Conservation (phyloP, 1,140 invertebrate species). For the Caenorhabditis briggsae region DNA sequence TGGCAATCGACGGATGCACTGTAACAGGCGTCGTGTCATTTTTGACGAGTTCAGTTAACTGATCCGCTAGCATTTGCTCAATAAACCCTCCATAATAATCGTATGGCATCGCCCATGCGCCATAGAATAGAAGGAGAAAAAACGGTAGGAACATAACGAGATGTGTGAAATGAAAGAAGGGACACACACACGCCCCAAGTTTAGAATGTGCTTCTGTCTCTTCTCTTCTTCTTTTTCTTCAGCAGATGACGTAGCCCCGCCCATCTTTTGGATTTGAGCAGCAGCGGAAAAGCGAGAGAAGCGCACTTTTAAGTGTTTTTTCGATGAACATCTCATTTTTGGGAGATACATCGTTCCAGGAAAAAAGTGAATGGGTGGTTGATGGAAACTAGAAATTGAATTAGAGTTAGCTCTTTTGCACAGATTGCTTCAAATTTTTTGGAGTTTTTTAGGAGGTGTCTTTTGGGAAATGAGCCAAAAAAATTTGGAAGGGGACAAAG, state of each 20-base stretch:
- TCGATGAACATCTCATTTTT: constrained; percentile 10
- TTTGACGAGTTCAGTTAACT: constrained; percentile 18
- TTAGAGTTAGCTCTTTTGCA: background rate
- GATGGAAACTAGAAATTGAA: background rate
- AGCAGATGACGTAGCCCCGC: constrained; percentile 19
- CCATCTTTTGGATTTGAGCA: constrained; percentile 49
- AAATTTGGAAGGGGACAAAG: no score
- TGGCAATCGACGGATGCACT: constrained; percentile 14
- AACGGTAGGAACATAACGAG: background rate
- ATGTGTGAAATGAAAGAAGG: background rate
- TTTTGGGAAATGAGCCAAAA: no score
- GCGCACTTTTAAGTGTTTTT: constrained; percentile 30
- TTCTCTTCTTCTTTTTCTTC: background rate
- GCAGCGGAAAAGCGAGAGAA: background rate
- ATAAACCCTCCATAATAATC: constrained; percentile 58
- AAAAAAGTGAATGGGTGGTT: background rate
- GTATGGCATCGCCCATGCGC: constrained; percentile 1
- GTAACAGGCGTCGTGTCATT: background rate
- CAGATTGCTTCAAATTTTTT: background rate
- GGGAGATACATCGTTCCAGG: background rate
- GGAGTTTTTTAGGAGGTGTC: no score
- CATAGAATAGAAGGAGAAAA: constrained; percentile 14
- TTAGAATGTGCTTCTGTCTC: constrained; percentile 9
- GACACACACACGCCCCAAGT: background rate
- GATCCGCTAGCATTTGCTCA: constrained; percentile 49